A percentile compares a stretch with the other conserved stretches of the same genome.
Evolutionary conservation across 1,140 invertebrate species (phyloP).

Genomic region (Oncopodura yosiiana): DNA sequence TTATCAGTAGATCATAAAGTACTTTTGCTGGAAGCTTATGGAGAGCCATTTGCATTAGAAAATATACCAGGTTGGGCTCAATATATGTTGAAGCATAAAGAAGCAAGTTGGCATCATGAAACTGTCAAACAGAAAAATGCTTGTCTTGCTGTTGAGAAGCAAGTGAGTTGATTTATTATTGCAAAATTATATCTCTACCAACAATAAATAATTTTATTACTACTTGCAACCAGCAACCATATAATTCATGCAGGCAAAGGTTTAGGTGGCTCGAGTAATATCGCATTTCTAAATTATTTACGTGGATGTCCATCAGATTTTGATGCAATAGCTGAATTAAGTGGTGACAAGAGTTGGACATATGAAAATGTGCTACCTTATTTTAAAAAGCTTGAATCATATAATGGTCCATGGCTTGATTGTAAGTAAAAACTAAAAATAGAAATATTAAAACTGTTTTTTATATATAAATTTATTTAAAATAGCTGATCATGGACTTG

Average conservation of each 20-base stretch:
- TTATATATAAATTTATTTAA: background rate
- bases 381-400: slow-evolving; percentile 73
- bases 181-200: too few species aligned
- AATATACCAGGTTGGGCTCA: slow-evolving; percentile 5
- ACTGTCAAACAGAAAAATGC: slow-evolving; percentile 10
- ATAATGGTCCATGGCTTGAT: slow-evolving; percentile 10
- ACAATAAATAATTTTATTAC: too few species aligned
- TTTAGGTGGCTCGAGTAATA: slow-evolving; percentile 49
- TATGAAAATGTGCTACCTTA: slow-evolving; percentile 59
- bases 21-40: slow-evolving; percentile 1
- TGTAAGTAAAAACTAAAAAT: background rate
- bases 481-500: slow-evolving; percentile 5
- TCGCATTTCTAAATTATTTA: slow-evolving; percentile 57
- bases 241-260: too few species aligned
- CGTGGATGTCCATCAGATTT: slow-evolving; percentile 54
- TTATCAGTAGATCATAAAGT: slow-evolving; percentile 5
- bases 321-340: slow-evolving; percentile 48
- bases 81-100: slow-evolving; percentile 13
- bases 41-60: background rate
- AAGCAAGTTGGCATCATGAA: slow-evolving; percentile 11
- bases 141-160: slow-evolving; percentile 9
- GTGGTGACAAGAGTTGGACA: slow-evolving; percentile 46
- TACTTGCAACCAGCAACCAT: too few species aligned
- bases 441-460: background rate
- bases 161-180: too few species aligned